Percentiles rank a stretch among this genome's conserved stretches.
Evolutionary conservation across 2,888 invertebrate genomes (phyloP).

Genomic region (Epiblema foenella): DNA sequence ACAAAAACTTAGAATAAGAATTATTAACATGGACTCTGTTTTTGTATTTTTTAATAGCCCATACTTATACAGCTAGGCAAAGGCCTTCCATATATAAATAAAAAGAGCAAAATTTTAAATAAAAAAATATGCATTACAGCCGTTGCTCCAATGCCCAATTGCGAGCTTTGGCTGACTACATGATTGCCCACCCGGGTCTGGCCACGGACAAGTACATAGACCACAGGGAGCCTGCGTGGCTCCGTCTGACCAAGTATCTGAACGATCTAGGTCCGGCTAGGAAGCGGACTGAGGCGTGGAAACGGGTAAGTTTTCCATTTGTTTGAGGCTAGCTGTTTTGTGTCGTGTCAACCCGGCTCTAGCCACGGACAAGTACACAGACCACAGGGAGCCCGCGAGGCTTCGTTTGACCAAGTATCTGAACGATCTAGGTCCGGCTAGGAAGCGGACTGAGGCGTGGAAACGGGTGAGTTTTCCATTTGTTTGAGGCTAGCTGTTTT

Average conservation of each 20-base stretch:
- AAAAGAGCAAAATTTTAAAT: too few relatives aligned
- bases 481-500: not conserved
- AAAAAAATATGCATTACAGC: not conserved
- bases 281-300: not conserved
- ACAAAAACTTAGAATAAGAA: too few relatives aligned
- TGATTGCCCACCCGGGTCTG: not conserved
- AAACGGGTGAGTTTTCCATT: not conserved
- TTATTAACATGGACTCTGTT: too few relatives aligned
- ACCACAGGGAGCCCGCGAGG: not conserved
- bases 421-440: not conserved
- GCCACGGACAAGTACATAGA: not conserved
- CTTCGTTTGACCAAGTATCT: not conserved
- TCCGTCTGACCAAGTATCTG: not conserved
- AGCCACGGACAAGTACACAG: not conserved
- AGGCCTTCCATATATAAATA: too few relatives aligned
- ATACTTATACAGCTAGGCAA: too few relatives aligned
- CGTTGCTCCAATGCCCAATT: not conserved
- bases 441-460: not conserved
- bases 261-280: conserved; percentile 1
- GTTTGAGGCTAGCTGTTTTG: too few relatives aligned
- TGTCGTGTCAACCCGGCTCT: not conserved
- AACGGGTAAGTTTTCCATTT: not conserved
- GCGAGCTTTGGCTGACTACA: not conserved
- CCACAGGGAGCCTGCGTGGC: not conserved
- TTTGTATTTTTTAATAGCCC: too few relatives aligned